Evolutionary conservation across 2,797 vertebrate species (phyloP), one percentile per base, ranked within the genome.

Genomic region (Lacerta bilineata): DNA sequence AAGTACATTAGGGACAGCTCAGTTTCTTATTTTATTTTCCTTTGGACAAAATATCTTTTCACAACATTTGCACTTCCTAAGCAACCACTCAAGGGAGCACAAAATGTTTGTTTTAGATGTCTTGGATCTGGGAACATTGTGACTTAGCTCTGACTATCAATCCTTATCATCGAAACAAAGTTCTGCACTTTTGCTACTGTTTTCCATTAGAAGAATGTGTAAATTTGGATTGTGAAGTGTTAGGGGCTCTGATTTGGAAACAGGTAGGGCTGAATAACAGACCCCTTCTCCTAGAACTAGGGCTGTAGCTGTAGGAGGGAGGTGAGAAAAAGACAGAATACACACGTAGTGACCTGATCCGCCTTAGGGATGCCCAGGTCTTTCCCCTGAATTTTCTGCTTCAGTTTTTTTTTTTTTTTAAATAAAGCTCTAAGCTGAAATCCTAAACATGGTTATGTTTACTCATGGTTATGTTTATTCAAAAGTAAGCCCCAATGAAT

Each of bases 11-110:
- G 39, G 13, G 83, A 69, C 89, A 77, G 1, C 25, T 77, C 69
- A 0, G 5, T 68, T 29, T 92, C 2, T 41, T 8, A 55, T 64
- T 83, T 88, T 90, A 59, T 76, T 91, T 89, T 64, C 68, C 83
- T 79, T n/a, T 8, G 6, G n/a, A 76, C 61, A 68, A 4, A 50
- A 64, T 33, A n/a, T 43, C 6, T 25, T 77, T 83, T 61, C 86
- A 1, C 69, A 27, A 59, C 68, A 84, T 92, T 43, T 90, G 64
- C 84, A 78, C 71, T 29, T 91, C 66, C 11, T 76, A 88, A 15
- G 13, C 90, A 72, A 4, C 20, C 84, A 10, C 81, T 78, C 81
- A 2, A 4, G 41, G 15, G 20, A 75, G 72, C 55, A 64, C 59
- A 61, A 59, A 41, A 27, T 43, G 39, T 59, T 43, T 87, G 29